Conservation (phyloP, 2,888 invertebrate genomes). For the Emmelina monodactyla region DNA sequence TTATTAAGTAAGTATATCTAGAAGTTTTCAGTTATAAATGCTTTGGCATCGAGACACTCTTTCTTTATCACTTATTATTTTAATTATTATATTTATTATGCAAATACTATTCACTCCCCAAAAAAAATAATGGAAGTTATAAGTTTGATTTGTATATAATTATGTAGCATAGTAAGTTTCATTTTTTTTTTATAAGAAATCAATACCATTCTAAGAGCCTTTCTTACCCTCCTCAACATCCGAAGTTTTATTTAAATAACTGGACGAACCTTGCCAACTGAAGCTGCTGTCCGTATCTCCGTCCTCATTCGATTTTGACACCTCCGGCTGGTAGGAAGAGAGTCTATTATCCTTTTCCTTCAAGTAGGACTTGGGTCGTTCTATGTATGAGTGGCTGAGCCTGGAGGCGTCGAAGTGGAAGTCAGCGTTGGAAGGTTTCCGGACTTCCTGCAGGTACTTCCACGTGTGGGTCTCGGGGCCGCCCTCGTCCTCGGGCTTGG, state of each 20-base stretch:
- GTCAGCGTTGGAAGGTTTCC: constrained; percentile 52
- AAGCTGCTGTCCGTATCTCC: constrained; percentile 57
- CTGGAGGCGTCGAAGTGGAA: constrained; percentile 47
- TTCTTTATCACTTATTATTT: too few relatives aligned
- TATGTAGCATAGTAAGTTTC: too few relatives aligned
- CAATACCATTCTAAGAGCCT: too few relatives aligned
- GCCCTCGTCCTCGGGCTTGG: constrained; percentile 27
- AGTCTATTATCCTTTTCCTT: constrained; percentile 26
- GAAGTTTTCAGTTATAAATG: too few relatives aligned
- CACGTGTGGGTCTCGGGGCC: constrained; percentile 51
- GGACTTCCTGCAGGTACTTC: constrained; percentile 49
- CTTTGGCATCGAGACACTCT: too few relatives aligned
- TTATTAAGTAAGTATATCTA: too few relatives aligned
- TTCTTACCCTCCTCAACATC: constrained; percentile 14
- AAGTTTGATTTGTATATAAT: too few relatives aligned
- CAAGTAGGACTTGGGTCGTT: constrained; percentile 26
- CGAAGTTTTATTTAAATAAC: constrained; percentile 22
- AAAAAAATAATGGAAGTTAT: too few relatives aligned
- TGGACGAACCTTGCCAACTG: constrained; percentile 49
- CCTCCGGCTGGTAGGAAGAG: constrained; percentile 23
- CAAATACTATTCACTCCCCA: too few relatives aligned
- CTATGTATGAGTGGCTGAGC: constrained; percentile 29
- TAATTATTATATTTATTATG: too few relatives aligned
- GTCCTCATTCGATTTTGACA: constrained; percentile 26
- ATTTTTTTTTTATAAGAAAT: too few relatives aligned